Evolutionary conservation across 2,888 invertebrate genomes (phyloP).

Genomic region (Ptychoptera albimana): DNA sequence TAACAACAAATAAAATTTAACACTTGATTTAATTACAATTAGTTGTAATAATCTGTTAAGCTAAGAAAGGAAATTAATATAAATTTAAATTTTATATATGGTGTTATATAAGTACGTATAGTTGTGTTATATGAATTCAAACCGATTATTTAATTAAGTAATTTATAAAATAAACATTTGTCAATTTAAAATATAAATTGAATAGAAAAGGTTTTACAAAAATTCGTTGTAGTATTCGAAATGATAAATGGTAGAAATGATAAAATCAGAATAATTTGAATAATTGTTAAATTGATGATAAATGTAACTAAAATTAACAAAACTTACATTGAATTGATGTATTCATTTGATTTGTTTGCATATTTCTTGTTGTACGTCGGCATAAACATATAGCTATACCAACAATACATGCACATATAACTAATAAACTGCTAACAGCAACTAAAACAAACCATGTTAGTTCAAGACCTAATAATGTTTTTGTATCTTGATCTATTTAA

Average conservation of each 20-base stretch:
- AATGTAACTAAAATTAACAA: not conserved
- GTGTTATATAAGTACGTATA: too few relatives aligned
- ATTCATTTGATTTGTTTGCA: slow-evolving; percentile 28
- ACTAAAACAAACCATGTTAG: slow-evolving; percentile 61
- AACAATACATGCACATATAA: slow-evolving; percentile 49
- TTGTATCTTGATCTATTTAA: slow-evolving; percentile 39
- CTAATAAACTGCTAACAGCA: slow-evolving; percentile 51
- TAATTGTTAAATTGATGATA: not conserved
- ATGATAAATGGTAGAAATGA: slow-evolving; percentile 17
- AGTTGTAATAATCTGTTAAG: too few relatives aligned
- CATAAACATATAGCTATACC: slow-evolving; percentile 63
- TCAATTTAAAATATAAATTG: not conserved
- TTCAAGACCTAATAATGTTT: slow-evolving; percentile 52
- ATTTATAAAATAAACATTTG: not conserved
- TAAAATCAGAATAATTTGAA: slow-evolving; percentile 8
- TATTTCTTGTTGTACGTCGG: slow-evolving; percentile 40
- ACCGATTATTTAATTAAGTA: not conserved
- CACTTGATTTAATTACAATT: too few relatives aligned
- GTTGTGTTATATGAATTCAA: too few relatives aligned
- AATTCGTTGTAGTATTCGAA: slow-evolving; percentile 13
- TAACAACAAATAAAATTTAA: too few relatives aligned
- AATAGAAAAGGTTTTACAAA: slow-evolving; percentile 16
- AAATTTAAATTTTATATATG: too few relatives aligned
- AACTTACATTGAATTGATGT: slow-evolving; percentile 32
- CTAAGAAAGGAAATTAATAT: too few relatives aligned